Evolutionary conservation across 2,113 vertebrate species (phyloP), one percentile per base, ranked within the genome.

Genomic region (Podarcis cretensis): DNA sequence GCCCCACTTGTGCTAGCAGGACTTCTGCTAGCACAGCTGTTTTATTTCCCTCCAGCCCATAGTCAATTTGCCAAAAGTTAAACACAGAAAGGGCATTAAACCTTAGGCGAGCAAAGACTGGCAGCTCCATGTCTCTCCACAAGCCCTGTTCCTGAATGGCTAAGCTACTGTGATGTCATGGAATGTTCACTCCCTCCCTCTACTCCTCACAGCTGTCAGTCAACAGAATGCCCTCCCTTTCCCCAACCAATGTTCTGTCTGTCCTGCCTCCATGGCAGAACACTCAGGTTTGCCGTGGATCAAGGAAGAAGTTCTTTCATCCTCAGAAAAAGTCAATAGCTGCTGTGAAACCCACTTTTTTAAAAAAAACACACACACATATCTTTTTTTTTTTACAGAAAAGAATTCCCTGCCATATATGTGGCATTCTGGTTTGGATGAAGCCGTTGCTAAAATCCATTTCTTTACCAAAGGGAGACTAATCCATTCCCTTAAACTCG

Each of bases 391-490:
- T 54, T 54, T 54, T 54, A 54, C 48, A 54, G 48, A 54, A 54
- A 54, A 54, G 32, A 25, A 23, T 35, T 81, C 76, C 77, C 30
- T 73, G 66, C 3, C 43, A 37, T 40, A 6, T 82, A 18, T 23
- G 21, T 66, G 21, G 5, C 59, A 43, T 63, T 66, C 35, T 88
- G 87, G 10, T 30, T 16, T 25, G 30, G 1, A 10, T 79, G 69
- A n/a, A 89, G 80, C 85, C 59, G 30, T 25, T 83, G 18, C 77
- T 90, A 40, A 68, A 88, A 92, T 89, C 1, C 2, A 20, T 91
- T 89, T 69, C 76, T 75, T 93, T 91, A 92, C 73, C 48, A 94
- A 94, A 37, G 92, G 93, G 93, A 94, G 94, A 90, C 90, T 84
- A 86, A 80, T 89, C 25, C 76, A 87, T 88, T 93, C 81, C 65